Evolutionary conservation across 2,797 vertebrate species (phyloP).

Genomic region (Neosilurus hyrtlii): DNA sequence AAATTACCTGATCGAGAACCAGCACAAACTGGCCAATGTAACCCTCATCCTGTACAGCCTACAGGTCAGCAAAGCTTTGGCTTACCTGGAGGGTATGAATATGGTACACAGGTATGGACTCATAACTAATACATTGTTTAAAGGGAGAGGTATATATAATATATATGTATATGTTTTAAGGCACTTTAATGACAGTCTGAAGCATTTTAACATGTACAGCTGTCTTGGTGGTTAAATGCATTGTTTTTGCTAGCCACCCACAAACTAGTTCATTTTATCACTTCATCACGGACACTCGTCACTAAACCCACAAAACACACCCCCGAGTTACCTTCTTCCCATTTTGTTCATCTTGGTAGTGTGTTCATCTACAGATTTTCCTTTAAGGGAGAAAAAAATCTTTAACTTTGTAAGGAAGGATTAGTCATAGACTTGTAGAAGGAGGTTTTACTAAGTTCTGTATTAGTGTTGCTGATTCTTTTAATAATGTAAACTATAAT

Average conservation of each 20-base stretch:
- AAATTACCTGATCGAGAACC: slow-evolving; percentile 80
- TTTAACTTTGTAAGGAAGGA: neutral
- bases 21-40: slow-evolving; percentile 69
- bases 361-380: neutral
- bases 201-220: neutral
- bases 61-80: slow-evolving; percentile 90
- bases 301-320: neutral
- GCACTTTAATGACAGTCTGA: neutral
- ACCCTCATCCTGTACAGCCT: slow-evolving; percentile 79
- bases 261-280: neutral
- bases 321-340: neutral
- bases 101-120: slow-evolving; percentile 56
- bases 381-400: neutral
- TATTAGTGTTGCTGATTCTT: neutral
- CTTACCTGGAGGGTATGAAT: slow-evolving; percentile 65
- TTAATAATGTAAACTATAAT: neutral
- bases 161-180: neutral
- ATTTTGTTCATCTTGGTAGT: neutral
- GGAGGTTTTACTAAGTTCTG: neutral
- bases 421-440: no score
- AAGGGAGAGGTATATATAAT: neutral
- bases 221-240: neutral
- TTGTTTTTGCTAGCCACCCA: neutral
- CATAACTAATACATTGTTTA: slow-evolving; percentile 35
- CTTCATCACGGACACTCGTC: neutral